A percentile compares a stretch with the other conserved stretches of the same genome.
Conservation (phyloP, 2,888 invertebrate genomes). For the Cantharis rustica region DNA sequence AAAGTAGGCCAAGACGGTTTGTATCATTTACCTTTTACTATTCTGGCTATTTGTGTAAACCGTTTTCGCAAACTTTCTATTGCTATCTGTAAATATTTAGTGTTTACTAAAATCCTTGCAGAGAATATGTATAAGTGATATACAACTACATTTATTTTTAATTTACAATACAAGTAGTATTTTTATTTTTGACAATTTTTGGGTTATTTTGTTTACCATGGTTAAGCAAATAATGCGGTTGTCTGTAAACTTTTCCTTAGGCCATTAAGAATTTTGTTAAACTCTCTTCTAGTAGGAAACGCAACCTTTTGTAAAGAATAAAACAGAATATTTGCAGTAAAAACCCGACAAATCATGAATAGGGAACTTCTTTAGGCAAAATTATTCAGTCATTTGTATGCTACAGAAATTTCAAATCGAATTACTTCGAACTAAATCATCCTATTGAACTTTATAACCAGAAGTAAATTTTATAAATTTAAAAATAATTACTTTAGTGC, state of each 20-base stretch:
- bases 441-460: background rate
- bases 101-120: background rate
- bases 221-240: background rate
- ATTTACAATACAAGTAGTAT: background rate
- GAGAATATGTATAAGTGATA: background rate
- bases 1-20: constrained; percentile 27
- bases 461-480: background rate
- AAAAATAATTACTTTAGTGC: background rate
- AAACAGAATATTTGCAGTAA: background rate
- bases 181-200: background rate
- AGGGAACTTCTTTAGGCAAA: background rate
- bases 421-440: background rate
- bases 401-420: background rate
- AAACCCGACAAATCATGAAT: background rate
- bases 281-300: background rate
- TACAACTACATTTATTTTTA: background rate
- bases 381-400: constrained; percentile 2
- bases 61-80: constrained; percentile 24
- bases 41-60: constrained; percentile 13
- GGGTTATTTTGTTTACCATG: background rate
- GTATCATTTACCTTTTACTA: constrained; percentile 22
- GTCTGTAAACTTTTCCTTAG: background rate
- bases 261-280: background rate
- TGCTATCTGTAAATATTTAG: constrained; percentile 16
- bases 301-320: background rate